Conservation (phyloP, 2,797 vertebrate species). For the Neostethus bicornis region DNA sequence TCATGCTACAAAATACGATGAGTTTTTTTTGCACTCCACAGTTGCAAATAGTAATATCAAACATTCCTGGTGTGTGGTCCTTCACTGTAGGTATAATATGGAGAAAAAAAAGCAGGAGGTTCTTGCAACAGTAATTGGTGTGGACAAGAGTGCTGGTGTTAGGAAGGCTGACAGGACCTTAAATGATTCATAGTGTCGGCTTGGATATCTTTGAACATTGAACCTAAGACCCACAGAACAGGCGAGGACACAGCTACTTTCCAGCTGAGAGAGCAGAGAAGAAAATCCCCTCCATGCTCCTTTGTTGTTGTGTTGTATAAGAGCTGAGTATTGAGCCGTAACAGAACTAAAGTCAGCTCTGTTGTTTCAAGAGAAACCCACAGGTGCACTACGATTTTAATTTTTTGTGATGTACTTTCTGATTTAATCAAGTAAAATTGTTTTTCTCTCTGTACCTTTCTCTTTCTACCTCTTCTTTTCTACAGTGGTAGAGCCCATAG, state of each 20-base stretch:
- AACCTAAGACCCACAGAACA: slow-evolving; percentile 65
- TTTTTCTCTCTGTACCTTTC: slow-evolving; percentile 23
- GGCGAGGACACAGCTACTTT: slow-evolving; percentile 45
- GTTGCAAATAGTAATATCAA: slow-evolving; percentile 68
- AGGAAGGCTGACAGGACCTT: slow-evolving; percentile 62
- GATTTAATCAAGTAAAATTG: slow-evolving; percentile 10
- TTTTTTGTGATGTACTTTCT: neutral
- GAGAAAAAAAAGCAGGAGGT: slow-evolving; percentile 74
- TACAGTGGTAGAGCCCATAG: slow-evolving; percentile 82
- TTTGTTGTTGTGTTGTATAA: slow-evolving; percentile 34
- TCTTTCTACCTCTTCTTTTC: slow-evolving; percentile 33
- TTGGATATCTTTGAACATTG: slow-evolving; percentile 72
- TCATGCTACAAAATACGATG: slow-evolving; percentile 37
- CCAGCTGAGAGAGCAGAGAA: slow-evolving; percentile 17
- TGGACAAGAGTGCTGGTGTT: slow-evolving; percentile 69
- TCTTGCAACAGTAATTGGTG: slow-evolving; percentile 68
- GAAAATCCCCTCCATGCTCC: slow-evolving; percentile 18
- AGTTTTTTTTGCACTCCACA: slow-evolving; percentile 55
- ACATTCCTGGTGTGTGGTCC: slow-evolving; percentile 64
- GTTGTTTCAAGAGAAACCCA: neutral
- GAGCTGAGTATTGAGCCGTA: neutral
- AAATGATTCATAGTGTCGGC: slow-evolving; percentile 75
- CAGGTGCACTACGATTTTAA: neutral
- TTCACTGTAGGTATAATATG: slow-evolving; percentile 63
- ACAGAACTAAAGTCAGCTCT: neutral